A percentile compares a stretch with the other conserved stretches of the same genome.
Conservation (phyloP, 1,140 invertebrate species). For the Stenopsyche tienmushanensis region DNA sequence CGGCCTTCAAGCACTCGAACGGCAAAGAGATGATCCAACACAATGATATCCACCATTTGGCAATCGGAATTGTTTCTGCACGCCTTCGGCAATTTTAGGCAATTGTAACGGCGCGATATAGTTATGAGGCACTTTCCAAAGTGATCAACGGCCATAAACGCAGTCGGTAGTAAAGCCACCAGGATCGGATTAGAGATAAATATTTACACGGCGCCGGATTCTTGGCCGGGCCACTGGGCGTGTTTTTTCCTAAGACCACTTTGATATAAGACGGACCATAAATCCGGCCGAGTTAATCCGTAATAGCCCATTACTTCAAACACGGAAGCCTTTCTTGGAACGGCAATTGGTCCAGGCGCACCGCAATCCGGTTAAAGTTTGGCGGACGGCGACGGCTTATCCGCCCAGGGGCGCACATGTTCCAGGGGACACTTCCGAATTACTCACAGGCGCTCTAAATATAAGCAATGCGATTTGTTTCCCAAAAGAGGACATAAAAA, state of each 20-base stretch:
- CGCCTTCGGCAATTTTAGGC: no score
- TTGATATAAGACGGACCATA: constrained; percentile 39
- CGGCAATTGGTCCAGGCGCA: constrained; percentile 24
- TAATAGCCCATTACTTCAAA: constrained; percentile 41
- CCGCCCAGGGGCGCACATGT: constrained; percentile 3
- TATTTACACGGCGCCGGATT: not conserved
- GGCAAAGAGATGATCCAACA: no score
- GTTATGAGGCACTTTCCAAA: no score
- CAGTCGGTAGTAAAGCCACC: no score
- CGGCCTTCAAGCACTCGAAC: no score
- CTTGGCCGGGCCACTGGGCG: not conserved
- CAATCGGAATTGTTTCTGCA: no score
- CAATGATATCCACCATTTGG: no score
- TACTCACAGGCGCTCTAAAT: not conserved
- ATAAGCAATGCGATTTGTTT: not conserved
- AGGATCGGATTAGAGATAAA: no score
- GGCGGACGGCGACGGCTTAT: constrained; percentile 26
- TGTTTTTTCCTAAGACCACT: constrained; percentile 15
- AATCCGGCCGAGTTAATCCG: constrained; percentile 37
- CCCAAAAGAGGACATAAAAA: not conserved
- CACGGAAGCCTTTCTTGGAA: constrained; percentile 35
- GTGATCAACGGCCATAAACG: no score
- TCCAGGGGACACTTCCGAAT: not conserved
- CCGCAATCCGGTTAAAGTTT: constrained; percentile 39
- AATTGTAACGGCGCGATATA: no score